Evolutionary conservation across 2,113 vertebrate genomes (phyloP).

Genomic region (Amblyopsis rosae): DNA sequence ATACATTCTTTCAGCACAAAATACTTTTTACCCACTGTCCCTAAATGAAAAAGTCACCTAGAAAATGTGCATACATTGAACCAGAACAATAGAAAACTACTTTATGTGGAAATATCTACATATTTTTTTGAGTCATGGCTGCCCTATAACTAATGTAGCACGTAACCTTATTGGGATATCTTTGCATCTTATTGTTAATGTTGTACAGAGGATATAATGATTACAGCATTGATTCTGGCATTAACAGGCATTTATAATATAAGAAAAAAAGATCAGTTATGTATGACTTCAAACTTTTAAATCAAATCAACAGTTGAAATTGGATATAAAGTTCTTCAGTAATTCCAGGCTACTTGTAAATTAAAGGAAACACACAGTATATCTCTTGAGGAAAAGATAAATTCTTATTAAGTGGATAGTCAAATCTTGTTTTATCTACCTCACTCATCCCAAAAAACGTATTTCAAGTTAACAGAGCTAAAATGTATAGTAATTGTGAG

Average conservation of each 20-base stretch:
- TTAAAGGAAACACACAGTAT: constrained; percentile 8
- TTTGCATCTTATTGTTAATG: neutral
- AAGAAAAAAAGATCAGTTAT: neutral
- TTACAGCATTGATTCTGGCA: neutral
- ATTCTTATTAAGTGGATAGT: constrained; percentile 10
- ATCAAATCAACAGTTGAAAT: constrained; percentile 11
- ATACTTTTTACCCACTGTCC: constrained; percentile 8
- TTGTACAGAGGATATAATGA: neutral
- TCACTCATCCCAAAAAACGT: constrained; percentile 4
- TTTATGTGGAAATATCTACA: constrained; percentile 68
- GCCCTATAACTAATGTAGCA: constrained; percentile 27
- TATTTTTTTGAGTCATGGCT: constrained; percentile 52
- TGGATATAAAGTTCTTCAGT: neutral
- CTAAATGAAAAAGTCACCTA: constrained; percentile 25
- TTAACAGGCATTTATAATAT: neutral
- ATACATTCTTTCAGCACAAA: constrained; percentile 47
- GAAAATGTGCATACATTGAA: constrained; percentile 46
- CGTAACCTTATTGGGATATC: neutral
- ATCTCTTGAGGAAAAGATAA: constrained; percentile 19
- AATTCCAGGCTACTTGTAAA: constrained; percentile 13
- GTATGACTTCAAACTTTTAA: constrained; percentile 2
- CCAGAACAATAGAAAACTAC: constrained; percentile 22
- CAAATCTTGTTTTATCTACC: constrained; percentile 18
- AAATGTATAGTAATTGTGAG: neutral
- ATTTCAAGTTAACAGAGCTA: constrained; percentile 15